These are phyloP conservation scores for Aphelocoma coerulescens DNA, from an alignment of 2,113 vertebrate genomes.

Conservation along the genomic window DNA sequence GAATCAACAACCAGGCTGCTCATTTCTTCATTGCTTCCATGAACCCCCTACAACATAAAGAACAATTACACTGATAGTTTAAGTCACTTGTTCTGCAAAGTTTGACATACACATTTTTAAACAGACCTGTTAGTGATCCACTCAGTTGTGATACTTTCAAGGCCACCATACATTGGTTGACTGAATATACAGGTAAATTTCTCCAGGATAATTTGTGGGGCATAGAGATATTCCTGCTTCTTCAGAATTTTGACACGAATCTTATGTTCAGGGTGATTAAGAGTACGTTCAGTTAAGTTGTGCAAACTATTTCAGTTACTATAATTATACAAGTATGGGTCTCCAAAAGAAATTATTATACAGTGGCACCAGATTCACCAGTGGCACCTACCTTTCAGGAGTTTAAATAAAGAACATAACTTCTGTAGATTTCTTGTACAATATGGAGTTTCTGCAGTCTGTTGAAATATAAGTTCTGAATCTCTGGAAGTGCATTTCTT, in stretches of 20 bases:
- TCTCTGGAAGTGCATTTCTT: background rate
- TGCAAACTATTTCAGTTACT: background rate
- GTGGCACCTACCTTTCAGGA: background rate
- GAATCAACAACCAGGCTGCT: background rate
- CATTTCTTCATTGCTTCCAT: background rate
- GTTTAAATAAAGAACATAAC: background rate
- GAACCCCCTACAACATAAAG: background rate
- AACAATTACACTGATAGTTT: background rate
- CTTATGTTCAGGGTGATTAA: background rate
- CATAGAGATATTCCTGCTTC: background rate
- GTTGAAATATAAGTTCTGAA: background rate
- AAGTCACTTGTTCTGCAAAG: background rate
- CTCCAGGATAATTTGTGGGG: background rate
- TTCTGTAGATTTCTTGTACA: background rate
- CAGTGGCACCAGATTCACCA: background rate
- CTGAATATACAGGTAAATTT: background rate
- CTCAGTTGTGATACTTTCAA: background rate
- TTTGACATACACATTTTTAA: background rate
- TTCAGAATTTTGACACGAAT: background rate
- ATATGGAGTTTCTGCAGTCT: background rate
- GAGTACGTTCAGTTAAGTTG: background rate
- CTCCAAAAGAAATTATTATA: background rate
- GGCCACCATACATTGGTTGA: background rate
- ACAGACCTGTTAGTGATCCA: background rate
- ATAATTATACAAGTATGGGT: background rate